Base-by-base conservation (phyloP, 2,113 vertebrate species). In the Campylomormyrus tamandua region DNA sequence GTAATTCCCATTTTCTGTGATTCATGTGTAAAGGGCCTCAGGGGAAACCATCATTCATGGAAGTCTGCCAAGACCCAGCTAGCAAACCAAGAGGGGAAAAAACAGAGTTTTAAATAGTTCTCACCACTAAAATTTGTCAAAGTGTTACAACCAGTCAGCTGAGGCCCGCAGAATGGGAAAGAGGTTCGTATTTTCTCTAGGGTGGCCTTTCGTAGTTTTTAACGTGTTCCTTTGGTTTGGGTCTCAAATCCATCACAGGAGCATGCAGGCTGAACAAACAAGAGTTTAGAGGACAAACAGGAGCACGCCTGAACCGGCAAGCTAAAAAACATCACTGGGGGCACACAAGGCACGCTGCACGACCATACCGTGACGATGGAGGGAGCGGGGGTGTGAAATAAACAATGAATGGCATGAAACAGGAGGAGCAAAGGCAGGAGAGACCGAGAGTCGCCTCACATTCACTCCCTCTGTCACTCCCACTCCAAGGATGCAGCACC, bases 1-100 rank as follows among this genome's bases (percentile, higher is more conserved):
- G 95, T 95, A 96, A 96, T 95, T 96, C 95, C 94, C 94, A 94
- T 95, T 96, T 95, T 95, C 95, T 95, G 93, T 95, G 96, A 96
- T 95, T 96, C 93, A 93, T 93, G 94, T 89, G 93, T 95, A 94
- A 95, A 95, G 93, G 94, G 93, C 95, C 95, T 95, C 93, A 89
- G 92, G 95, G 91, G 93, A 94, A 92, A 94, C 90, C 89, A 62
- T 91, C 90, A 70, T 89, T 92, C 92, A 94, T 96, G 96, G 95
- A 94, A 90, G 91, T 49, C 92, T 94, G 92, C 92, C 92, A 93
- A 94, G 94, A 92, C 90, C 92, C 92, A 94, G 92, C 93, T 93
- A 91, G 91, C 93, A 92, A 91, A 95, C 39, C 15, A n/a, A n/a
- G 83, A 42, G 45, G 83, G 83, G 77, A 93, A 92, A 93, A 92